Evolutionary conservation across 64 coral and sea anemone genomes (phyloP).

Genomic region (Orbicella faveolata): DNA sequence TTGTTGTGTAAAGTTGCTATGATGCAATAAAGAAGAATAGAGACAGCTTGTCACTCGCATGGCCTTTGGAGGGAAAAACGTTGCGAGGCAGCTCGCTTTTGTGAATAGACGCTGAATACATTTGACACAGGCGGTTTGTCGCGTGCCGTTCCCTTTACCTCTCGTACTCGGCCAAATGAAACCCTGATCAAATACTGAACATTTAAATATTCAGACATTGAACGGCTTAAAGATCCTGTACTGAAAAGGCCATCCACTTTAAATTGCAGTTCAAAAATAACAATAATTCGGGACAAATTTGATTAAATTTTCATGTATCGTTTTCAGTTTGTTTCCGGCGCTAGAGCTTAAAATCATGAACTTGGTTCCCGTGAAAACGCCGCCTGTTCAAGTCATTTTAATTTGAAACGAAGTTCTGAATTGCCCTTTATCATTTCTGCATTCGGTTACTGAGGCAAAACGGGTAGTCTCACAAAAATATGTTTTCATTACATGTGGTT

Average conservation of each 20-base stretch:
- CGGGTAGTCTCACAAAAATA: slow-evolving; percentile 4
- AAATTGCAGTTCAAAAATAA: background rate
- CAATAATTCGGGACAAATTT: slow-evolving; percentile 13
- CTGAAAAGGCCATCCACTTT: background rate
- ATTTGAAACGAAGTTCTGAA: background rate
- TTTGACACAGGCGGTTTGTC: slow-evolving; percentile 17
- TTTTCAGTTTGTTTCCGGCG: background rate
- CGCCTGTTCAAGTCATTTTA: background rate
- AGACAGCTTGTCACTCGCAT: slow-evolving; percentile 27
- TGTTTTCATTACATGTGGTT: background rate
- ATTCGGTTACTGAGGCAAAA: slow-evolving; percentile 28
- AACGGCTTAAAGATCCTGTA: background rate
- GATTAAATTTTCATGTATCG: slow-evolving; percentile 23
- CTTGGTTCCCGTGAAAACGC: background rate
- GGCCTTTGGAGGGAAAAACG: background rate
- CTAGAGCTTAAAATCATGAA: background rate
- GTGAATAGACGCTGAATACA: background rate
- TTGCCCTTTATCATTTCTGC: background rate
- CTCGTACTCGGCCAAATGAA: background rate
- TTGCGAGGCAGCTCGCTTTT: background rate
- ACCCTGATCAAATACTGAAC: background rate
- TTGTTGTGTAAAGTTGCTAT: slow-evolving; percentile 28
- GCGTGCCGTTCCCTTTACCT: background rate
- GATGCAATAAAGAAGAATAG: background rate
- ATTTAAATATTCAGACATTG: background rate